These are phyloP conservation scores for Philereme transversata DNA, from an alignment of 2,888 invertebrate genomes.

Conservation along the genomic window DNA sequence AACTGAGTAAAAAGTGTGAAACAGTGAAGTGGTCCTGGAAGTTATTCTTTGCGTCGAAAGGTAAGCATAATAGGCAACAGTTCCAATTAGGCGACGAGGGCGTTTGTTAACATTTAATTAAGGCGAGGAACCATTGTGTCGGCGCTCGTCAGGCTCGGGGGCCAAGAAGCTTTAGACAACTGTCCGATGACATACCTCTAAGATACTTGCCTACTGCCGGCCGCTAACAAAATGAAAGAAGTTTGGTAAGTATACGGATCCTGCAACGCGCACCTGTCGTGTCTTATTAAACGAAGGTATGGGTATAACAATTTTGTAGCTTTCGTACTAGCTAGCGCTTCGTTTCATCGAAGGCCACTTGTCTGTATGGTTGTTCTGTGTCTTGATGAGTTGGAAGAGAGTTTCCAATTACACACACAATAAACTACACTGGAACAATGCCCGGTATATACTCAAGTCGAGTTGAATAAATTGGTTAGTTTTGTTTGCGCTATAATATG, in stretches of 20 bases:
- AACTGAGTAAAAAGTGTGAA: conserved; percentile 59
- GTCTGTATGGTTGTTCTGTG: conserved; percentile 30
- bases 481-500: no score
- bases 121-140: conserved; percentile 80
- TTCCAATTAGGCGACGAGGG: conserved; percentile 83
- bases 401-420: conserved; percentile 63
- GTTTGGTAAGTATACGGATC: no score
- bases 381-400: conserved; percentile 56
- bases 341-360: conserved; percentile 13
- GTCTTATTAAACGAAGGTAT: no score
- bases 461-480: conserved; percentile 7
- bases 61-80: conserved; percentile 81
- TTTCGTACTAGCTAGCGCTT: neutral
- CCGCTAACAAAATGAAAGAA: no score
- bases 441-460: conserved; percentile 14
- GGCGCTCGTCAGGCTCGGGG: conserved; percentile 64
- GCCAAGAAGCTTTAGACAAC: conserved; percentile 41
- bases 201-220: no score
- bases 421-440: conserved; percentile 39
- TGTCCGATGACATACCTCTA: conserved; percentile 1
- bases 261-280: no score
- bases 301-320: no score
- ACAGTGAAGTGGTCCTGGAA: conserved; percentile 68
- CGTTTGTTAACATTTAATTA: conserved; percentile 85
- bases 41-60: conserved; percentile 74